Conservation (phyloP, 2,797 vertebrate species). For the Chaetophractus vellerosus region DNA sequence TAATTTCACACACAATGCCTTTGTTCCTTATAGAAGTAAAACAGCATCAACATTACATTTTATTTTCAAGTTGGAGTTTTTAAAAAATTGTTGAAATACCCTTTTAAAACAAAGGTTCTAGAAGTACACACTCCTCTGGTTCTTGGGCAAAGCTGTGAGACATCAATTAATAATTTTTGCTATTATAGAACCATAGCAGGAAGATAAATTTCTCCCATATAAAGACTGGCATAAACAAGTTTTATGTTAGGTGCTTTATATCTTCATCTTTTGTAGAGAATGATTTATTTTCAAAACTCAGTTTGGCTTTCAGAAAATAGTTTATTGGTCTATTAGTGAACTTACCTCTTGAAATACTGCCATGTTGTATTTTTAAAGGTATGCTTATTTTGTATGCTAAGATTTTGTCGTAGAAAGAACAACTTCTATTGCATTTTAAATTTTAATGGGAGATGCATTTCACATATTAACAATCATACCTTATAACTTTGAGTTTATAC, state of each 20-base stretch:
- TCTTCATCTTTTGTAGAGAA: conserved; percentile 21
- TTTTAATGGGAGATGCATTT: neutral
- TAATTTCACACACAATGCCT: neutral
- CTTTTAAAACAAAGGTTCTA: conserved; percentile 28
- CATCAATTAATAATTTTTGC: neutral
- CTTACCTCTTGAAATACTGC: neutral
- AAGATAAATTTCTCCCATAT: neutral
- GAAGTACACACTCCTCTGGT: neutral
- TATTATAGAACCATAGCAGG: neutral
- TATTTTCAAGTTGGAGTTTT: conserved; percentile 29
- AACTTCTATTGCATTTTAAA: neutral
- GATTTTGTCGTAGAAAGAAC: neutral
- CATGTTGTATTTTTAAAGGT: neutral
- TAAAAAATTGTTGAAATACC: neutral
- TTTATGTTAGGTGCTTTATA: neutral
- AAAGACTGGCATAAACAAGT: neutral
- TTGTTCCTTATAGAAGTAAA: neutral
- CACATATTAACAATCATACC: neutral
- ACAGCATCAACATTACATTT: neutral
- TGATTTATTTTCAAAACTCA: conserved; percentile 41
- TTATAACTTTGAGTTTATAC: neutral
- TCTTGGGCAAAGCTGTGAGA: neutral
- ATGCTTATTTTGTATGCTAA: neutral
- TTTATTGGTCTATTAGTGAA: conserved; percentile 23
- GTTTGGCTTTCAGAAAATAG: conserved; percentile 47